Evolutionary conservation across 2,113 vertebrate genomes (phyloP).

Genomic region (Larimichthys polyactis): DNA sequence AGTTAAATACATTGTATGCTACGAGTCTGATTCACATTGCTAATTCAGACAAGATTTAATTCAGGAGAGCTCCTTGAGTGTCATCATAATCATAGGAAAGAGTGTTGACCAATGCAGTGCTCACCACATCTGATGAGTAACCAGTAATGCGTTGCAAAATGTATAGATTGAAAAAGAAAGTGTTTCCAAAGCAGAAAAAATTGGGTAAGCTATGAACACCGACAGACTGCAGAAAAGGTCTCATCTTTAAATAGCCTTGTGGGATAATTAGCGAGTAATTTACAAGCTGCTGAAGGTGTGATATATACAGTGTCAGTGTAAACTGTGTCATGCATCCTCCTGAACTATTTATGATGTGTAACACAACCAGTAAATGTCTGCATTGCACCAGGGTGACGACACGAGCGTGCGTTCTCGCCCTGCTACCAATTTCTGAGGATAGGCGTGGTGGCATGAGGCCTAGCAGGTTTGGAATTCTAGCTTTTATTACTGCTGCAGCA

Average conservation of each 20-base stretch:
- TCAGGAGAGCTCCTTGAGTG: too few species aligned
- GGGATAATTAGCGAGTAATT: slow-evolving; percentile 72
- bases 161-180: neutral
- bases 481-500: neutral
- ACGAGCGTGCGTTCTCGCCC: slow-evolving; percentile 37
- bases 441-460: slow-evolving; percentile 17
- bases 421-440: slow-evolving; percentile 28
- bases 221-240: slow-evolving; percentile 23
- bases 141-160: neutral
- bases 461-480: slow-evolving; percentile 1
- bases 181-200: neutral
- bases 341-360: slow-evolving; percentile 51
- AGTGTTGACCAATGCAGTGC: neutral
- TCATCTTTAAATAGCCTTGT: slow-evolving; percentile 61
- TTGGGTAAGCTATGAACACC: neutral
- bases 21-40: neutral
- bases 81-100: too few species aligned
- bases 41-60: neutral
- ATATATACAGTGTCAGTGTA: slow-evolving; percentile 48
- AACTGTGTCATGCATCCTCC: slow-evolving; percentile 39
- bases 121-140: neutral
- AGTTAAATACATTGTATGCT: neutral
- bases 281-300: slow-evolving; percentile 62
- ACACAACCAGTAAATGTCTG: slow-evolving; percentile 39
- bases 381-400: slow-evolving; percentile 52